Conservation (phyloP, 2,888 invertebrate genomes). For the Unio delphinus region DNA sequence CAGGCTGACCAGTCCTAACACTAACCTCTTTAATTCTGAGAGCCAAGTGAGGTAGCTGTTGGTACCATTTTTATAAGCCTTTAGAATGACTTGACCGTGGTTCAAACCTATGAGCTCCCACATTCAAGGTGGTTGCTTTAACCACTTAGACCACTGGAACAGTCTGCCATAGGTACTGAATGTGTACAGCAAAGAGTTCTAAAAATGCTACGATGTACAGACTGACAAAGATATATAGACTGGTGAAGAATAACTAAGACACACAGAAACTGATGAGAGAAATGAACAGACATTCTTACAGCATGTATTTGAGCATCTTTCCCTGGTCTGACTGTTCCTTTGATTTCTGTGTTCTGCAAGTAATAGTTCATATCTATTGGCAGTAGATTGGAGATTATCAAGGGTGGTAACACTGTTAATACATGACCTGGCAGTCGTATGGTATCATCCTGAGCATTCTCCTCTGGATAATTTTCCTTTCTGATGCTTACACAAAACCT, state of each 20-base stretch:
- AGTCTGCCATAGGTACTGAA: no score
- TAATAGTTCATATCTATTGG: conserved; percentile 77
- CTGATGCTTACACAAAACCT: conserved; percentile 87
- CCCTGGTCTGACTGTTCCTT: conserved; percentile 72
- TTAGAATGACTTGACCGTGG: no score
- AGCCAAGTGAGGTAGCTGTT: no score
- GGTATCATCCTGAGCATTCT: conserved; percentile 62
- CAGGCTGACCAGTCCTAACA: no score
- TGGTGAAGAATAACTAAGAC: neutral
- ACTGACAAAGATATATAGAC: no score
- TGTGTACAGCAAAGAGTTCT: no score
- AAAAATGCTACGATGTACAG: neutral
- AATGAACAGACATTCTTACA: conserved; percentile 50
- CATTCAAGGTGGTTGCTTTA: no score
- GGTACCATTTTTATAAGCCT: no score
- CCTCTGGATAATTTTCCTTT: conserved; percentile 85
- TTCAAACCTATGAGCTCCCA: no score
- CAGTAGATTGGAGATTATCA: conserved; percentile 88
- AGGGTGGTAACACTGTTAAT: conserved; percentile 86
- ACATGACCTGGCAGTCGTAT: conserved; percentile 85
- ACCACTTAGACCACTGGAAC: no score
- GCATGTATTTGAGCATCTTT: conserved; percentile 70
- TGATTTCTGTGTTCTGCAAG: conserved; percentile 62
- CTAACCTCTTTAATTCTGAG: no score
- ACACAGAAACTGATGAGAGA: neutral